Evolutionary conservation across 2,888 invertebrate species (phyloP), one percentile per base, ranked within the genome.

Genomic region (Gisinianus flammeolus): DNA sequence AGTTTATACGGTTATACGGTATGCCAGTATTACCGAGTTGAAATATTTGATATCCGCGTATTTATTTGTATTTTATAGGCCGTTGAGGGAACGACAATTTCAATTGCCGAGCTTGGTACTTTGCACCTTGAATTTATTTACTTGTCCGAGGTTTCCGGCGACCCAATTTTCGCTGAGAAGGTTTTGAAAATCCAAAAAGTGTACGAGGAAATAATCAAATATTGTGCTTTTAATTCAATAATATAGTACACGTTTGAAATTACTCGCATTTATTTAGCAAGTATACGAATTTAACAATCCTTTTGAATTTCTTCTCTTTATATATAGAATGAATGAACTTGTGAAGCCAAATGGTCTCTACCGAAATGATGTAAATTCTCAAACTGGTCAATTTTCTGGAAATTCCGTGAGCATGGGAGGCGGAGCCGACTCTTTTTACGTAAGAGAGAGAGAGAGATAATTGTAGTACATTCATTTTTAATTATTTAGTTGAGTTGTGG

Each of bases 81-180:
- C n/a, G 26, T 30, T 19, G 12, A 4, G 3, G 64, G 64, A 64
- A 64, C 64, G 12, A 28, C 64, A 12, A 64, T 64, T 64, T 64
- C 52, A 16, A 56, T 99, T 10, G 96, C 98, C 0, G 99, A 99
- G 88, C 94, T 98, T 86, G 99, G 99, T 68, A 97, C 98, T 0
- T 90, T 99, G 80, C 97, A 98, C 87, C 89, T 99, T 85, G 99
- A 99, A 89, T 98, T 98, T 88, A 91, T 93, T 28, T 99, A 98
- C 88, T 91, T 99, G 78, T 96, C 96, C 85, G 95, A 97, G 87
- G 92, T 98, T 82, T 97, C 98, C 1, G 96, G 96, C 30, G 93
- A 96, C 87, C 91, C 93, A 73, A 90, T 95, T 71, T 99, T 95
- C 89, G 90, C 91, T 79, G 91, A 94, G 85, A 97, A 97, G 87